These are phyloP conservation scores for Listronotus oregonensis DNA, from an alignment of 1,140 invertebrate genomes.

Conservation along the genomic window DNA sequence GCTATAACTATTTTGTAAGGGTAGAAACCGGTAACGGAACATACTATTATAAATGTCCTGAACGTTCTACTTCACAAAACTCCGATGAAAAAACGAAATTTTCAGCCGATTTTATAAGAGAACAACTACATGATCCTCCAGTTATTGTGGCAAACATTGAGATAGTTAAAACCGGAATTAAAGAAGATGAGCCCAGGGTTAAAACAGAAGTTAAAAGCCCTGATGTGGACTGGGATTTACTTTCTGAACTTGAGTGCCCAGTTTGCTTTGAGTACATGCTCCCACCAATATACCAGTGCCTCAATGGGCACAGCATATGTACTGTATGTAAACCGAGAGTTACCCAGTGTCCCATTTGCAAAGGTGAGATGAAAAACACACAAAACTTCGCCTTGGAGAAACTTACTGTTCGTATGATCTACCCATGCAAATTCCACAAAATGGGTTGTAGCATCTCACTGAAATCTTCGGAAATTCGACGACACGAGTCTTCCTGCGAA, in stretches of 20 bases:
- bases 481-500: constrained; percentile 6
- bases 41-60: constrained; percentile 16
- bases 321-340: constrained; percentile 32
- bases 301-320: constrained; percentile 47
- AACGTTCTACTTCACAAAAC: constrained; percentile 11
- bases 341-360: constrained; percentile 34
- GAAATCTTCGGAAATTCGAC: background rate
- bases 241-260: constrained; percentile 45
- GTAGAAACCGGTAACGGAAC: constrained; percentile 19
- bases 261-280: constrained; percentile 45
- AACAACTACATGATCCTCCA: constrained; percentile 30
- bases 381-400: constrained; percentile 43
- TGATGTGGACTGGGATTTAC: constrained; percentile 29
- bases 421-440: constrained; percentile 39
- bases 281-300: constrained; percentile 46
- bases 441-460: background rate
- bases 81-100: constrained; percentile 33
- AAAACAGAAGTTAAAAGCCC: constrained; percentile 16
- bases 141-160: constrained; percentile 29
- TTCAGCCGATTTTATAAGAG: constrained; percentile 26
- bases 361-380: constrained; percentile 31
- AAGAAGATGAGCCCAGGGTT: constrained; percentile 4
- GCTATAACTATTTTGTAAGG: constrained; percentile 33
- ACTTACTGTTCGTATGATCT: constrained; percentile 31
- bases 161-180: constrained; percentile 17